Evolutionary conservation across 2,113 vertebrate species (phyloP).

Genomic region (Alces alces): DNA sequence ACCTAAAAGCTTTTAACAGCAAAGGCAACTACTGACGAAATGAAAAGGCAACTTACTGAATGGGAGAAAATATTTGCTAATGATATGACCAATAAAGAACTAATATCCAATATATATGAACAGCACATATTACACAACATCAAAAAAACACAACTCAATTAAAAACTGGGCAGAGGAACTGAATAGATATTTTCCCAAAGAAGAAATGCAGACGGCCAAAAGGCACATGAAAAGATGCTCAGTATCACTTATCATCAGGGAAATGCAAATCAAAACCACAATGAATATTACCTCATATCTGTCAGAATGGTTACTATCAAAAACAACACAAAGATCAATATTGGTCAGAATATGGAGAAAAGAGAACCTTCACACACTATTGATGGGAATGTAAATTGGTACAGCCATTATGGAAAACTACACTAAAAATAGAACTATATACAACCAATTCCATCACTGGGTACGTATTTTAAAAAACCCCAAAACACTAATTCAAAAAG

Average conservation of each 20-base stretch:
- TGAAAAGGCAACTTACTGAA: background rate
- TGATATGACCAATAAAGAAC: background rate
- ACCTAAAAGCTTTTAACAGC: background rate
- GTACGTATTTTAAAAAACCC: background rate
- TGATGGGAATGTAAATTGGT: background rate
- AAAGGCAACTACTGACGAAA: background rate
- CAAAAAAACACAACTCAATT: background rate
- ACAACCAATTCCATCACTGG: background rate
- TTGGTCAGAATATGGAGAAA: background rate
- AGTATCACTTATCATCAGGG: background rate
- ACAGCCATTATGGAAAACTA: background rate
- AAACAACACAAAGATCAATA: background rate
- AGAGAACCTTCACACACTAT: background rate
- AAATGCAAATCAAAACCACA: background rate
- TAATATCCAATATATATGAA: background rate
- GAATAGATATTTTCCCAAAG: background rate
- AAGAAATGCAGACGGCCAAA: background rate
- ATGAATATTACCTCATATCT: background rate
- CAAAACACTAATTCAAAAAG: background rate
- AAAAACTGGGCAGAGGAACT: background rate
- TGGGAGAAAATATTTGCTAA: background rate
- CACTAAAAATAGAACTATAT: background rate
- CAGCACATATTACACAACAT: background rate
- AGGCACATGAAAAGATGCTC: background rate
- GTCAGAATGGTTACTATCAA: background rate